These are phyloP conservation scores for Triplophysa dalaica DNA, from an alignment of 2,113 vertebrate genomes.

Conservation along the genomic window DNA sequence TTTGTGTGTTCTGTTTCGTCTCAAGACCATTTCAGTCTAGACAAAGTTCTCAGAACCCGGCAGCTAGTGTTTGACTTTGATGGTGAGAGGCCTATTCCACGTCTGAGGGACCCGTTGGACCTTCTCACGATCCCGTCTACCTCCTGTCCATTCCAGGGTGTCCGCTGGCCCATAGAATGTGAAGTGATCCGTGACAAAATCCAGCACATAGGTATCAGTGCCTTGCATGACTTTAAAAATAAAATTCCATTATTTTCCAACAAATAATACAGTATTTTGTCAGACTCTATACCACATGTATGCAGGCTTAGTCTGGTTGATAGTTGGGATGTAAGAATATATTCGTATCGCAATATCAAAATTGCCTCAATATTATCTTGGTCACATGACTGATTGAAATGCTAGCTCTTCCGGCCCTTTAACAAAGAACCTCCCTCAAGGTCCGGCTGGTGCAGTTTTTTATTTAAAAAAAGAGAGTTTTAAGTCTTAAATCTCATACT, in stretches of 20 bases:
- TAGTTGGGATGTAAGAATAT: no score
- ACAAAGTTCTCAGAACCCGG: constrained; percentile 66
- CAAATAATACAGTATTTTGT: no score
- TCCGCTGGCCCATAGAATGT: constrained; percentile 86
- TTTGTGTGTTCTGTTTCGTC: constrained; percentile 45
- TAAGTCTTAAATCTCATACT: no score
- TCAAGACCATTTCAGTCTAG: constrained; percentile 65
- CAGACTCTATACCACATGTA: no score
- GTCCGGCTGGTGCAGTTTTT: no score
- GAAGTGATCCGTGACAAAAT: constrained; percentile 81
- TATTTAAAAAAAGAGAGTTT: no score
- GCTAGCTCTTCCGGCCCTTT: no score
- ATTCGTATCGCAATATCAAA: no score
- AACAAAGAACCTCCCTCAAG: no score
- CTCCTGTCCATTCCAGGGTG: constrained; percentile 59
- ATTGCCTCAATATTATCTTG: no score
- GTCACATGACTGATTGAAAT: no score
- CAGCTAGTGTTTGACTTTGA: constrained; percentile 73
- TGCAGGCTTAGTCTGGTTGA: no score
- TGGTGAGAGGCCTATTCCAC: constrained; percentile 59
- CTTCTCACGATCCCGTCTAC: constrained; percentile 70
- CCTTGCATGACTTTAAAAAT: neutral
- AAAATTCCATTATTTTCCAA: neutral
- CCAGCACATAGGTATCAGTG: constrained; percentile 79
- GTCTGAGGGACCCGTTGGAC: constrained; percentile 73